These are phyloP conservation scores for Drosophila sordidula DNA, from an alignment of 2,888 invertebrate genomes.

Conservation along the genomic window DNA sequence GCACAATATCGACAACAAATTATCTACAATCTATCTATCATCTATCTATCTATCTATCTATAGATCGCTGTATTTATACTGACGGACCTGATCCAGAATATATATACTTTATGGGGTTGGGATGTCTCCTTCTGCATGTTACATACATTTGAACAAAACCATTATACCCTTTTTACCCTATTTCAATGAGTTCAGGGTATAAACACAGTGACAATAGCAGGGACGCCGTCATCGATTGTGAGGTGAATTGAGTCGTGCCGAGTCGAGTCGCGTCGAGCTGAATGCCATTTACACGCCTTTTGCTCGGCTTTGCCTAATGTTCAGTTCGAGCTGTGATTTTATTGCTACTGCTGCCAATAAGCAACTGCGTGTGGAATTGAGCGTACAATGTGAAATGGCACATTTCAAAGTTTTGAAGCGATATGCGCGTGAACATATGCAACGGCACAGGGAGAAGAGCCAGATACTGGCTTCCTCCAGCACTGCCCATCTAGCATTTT, in stretches of 20 bases:
- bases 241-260: slow-evolving; percentile 16
- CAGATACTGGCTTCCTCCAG: neutral
- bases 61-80: no score
- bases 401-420: slow-evolving; percentile 11
- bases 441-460: no score
- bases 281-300: slow-evolving; percentile 16
- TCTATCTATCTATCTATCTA: no score
- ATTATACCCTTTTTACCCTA: no score
- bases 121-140: no score
- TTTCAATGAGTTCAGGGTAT: no score
- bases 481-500: slow-evolving; percentile 8
- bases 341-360: neutral
- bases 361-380: slow-evolving; percentile 3
- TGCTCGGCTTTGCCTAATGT: slow-evolving; percentile 7
- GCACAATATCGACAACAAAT: no score
- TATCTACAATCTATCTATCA: no score
- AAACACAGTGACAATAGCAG: neutral
- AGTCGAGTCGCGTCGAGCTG: slow-evolving; percentile 3
- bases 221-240: slow-evolving; percentile 15
- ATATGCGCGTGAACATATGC: neutral
- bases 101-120: no score
- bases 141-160: no score
- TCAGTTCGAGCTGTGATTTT: slow-evolving; percentile 9
- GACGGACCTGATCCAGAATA: no score
- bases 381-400: slow-evolving; percentile 2